Conservation (phyloP, 1,140 invertebrate genomes). For the Homalodisca vitripennis region DNA sequence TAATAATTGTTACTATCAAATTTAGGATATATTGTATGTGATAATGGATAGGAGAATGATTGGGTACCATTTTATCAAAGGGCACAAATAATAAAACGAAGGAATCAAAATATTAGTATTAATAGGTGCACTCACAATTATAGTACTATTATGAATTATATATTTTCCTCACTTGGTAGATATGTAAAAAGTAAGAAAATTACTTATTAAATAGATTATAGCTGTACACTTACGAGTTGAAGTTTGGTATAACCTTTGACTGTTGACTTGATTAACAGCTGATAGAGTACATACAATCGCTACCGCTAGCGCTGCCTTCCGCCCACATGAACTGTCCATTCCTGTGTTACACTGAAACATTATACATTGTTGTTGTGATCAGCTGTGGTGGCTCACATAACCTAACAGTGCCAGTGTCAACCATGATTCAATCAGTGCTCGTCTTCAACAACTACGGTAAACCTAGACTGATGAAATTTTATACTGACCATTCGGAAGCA, state of each 20-base stretch:
- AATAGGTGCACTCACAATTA: no score
- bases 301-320: not conserved
- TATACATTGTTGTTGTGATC: not conserved
- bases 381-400: not conserved
- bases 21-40: no score
- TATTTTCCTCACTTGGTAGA: no score
- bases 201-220: no score
- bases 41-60: no score
- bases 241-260: slow-evolving; percentile 19
- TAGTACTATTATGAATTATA: no score
- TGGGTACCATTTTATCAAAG: no score
- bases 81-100: no score
- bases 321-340: not conserved
- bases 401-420: not conserved
- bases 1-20: no score
- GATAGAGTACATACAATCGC: not conserved
- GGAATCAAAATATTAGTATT: no score
- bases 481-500: not conserved
- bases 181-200: no score
- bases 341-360: slow-evolving; percentile 2
- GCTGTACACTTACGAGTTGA: not conserved
- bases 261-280: not conserved
- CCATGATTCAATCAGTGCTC: slow-evolving; percentile 16
- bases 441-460: slow-evolving; percentile 23
- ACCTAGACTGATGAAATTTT: slow-evolving; percentile 28